phyloP scores from a whole-genome alignment of 2,888 invertebrate genomes.

The Agrypnus murinus region DNA sequence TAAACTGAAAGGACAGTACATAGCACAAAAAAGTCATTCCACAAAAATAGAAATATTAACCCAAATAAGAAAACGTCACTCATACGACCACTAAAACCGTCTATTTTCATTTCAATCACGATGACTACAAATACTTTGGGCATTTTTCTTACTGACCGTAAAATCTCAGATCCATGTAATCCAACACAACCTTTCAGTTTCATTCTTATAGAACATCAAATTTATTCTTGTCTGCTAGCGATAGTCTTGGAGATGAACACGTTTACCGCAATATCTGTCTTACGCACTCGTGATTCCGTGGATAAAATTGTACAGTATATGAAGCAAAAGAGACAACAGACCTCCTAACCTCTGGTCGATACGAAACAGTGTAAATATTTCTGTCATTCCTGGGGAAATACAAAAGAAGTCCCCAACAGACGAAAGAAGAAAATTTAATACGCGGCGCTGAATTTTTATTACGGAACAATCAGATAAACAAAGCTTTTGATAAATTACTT shows the following conservation, averaged over 20 bases:
- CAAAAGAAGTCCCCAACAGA: conserved; percentile 1
- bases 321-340: conserved; percentile 28
- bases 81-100: conserved; percentile 27
- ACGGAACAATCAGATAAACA: too few relatives aligned
- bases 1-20: too few relatives aligned
- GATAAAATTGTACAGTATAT: conserved; percentile 37
- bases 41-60: not conserved
- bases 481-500: too few relatives aligned
- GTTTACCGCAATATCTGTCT: conserved; percentile 43
- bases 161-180: conserved; percentile 42
- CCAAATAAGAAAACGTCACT: conserved; percentile 8
- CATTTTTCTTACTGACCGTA: conserved; percentile 37
- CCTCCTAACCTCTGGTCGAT: conserved; percentile 21
- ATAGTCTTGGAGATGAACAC: conserved; percentile 44
- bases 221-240: conserved; percentile 44
- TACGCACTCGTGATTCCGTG: conserved; percentile 38
- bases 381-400: not conserved
- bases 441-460: not conserved
- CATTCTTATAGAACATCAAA: conserved; percentile 38
- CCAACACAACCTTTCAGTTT: conserved; percentile 42
- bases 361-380: conserved; percentile 16
- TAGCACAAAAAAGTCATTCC: not conserved
- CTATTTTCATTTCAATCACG: conserved; percentile 34
- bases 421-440: conserved; percentile 1
- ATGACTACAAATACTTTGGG: conserved; percentile 37